These are phyloP conservation scores for Polyommatus icarus DNA, from an alignment of 2,888 invertebrate genomes.

Conservation along the genomic window DNA sequence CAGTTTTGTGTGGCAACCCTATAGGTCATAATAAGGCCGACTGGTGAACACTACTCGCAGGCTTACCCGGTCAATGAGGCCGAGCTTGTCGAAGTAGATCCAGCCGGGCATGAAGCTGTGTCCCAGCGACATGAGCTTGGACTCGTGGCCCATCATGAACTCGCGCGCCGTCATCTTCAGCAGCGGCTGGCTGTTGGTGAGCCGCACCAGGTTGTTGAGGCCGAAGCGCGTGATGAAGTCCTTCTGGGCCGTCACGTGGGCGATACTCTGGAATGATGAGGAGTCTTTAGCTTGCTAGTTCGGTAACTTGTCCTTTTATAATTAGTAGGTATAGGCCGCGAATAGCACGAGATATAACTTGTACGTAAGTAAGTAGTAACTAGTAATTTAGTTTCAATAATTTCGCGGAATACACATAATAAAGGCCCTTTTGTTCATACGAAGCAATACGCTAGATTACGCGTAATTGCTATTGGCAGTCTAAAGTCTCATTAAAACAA, in stretches of 20 bases:
- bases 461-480: not conserved
- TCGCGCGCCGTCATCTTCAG: conserved; percentile 90
- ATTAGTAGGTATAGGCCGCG: no score
- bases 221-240: conserved; percentile 84
- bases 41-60: not conserved
- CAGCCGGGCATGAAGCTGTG: conserved; percentile 91
- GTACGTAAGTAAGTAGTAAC: not conserved
- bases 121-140: conserved; percentile 90
- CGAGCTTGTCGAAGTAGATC: conserved; percentile 93
- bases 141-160: conserved; percentile 94
- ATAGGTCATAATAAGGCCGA: not conserved
- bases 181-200: conserved; percentile 85
- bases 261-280: conserved; percentile 85
- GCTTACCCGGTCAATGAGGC: conserved; percentile 92
- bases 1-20: no score
- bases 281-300: conserved; percentile 1
- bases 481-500: no score
- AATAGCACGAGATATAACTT: no score
- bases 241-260: conserved; percentile 86
- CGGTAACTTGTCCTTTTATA: not conserved
- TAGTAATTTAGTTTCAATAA: not conserved
- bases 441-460: not conserved
- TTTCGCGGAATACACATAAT: not conserved
- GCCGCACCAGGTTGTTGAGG: conserved; percentile 84
- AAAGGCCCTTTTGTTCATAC: not conserved